Percentiles rank a stretch among this genome's conserved stretches.
Conservation (phyloP, 2,113 vertebrate species). For the Ondatra zibethicus region DNA sequence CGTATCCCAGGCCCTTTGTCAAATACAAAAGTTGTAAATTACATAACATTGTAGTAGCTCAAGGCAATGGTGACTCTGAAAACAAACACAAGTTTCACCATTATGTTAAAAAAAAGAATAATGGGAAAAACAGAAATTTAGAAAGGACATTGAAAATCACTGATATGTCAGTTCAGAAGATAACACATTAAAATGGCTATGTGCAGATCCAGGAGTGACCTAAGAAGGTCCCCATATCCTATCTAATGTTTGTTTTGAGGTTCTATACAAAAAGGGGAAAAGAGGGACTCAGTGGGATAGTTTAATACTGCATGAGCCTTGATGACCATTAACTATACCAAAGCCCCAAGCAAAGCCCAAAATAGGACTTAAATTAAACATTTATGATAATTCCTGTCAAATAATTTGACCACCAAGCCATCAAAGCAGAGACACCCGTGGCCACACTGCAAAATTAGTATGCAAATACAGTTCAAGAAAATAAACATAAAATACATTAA, state of each 20-base stretch:
- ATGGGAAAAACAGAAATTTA: neutral
- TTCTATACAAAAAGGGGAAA: neutral
- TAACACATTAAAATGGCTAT: neutral
- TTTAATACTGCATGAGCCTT: neutral
- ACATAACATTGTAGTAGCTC: neutral
- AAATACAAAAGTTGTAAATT: slow-evolving; percentile 2
- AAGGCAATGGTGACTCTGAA: neutral
- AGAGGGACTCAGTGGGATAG: neutral
- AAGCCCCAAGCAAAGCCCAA: neutral
- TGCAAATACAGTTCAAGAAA: neutral
- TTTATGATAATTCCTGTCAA: neutral
- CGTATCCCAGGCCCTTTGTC: neutral
- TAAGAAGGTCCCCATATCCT: neutral
- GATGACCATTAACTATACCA: neutral
- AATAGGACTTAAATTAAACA: neutral
- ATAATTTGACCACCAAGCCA: neutral
- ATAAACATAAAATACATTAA: neutral
- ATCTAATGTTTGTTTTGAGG: neutral
- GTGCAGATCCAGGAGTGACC: neutral
- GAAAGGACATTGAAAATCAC: neutral
- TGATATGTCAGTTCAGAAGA: neutral
- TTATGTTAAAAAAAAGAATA: neutral
- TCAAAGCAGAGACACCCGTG: neutral
- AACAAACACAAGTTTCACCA: neutral
- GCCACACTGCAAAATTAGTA: neutral